phyloP scores from a whole-genome alignment of 1,140 invertebrate species.

The Coptotermes formosanus region DNA sequence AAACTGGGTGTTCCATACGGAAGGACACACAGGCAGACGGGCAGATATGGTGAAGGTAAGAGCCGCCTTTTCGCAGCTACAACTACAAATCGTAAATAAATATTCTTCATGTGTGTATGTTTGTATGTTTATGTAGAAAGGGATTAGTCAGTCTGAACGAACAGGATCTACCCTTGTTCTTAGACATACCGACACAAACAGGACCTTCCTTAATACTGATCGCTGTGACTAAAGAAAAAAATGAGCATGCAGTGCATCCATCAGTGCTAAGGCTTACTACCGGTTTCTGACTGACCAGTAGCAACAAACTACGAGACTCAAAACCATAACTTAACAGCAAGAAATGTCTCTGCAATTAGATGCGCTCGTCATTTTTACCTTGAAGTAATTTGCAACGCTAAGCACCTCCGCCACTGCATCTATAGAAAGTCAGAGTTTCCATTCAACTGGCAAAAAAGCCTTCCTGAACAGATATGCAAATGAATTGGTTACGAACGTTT shows the following conservation, averaged over 20 bases:
- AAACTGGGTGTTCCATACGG: no score
- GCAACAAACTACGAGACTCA: neutral
- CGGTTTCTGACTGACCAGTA: neutral
- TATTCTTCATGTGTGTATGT: no score
- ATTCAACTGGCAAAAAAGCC: neutral
- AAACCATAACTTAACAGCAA: neutral
- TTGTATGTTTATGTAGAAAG: no score
- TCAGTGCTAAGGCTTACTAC: constrained; percentile 10
- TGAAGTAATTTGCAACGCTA: neutral
- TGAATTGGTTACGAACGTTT: neutral
- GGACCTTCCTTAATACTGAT: constrained; percentile 2
- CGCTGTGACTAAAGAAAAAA: neutral
- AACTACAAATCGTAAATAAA: no score
- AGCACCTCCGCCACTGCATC: neutral
- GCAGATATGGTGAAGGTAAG: no score
- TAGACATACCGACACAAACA: neutral
- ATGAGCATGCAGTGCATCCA: neutral
- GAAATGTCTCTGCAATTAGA: constrained; percentile 16
- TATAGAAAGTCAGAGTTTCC: neutral
- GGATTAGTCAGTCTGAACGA: neutral
- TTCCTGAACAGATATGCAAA: neutral
- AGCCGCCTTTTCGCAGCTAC: no score
- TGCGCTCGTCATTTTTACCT: neutral
- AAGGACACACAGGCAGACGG: no score
- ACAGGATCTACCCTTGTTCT: neutral